Evolutionary conservation across 2,113 vertebrate species (phyloP), one percentile per base, ranked within the genome.

Genomic region (Sterna hirundo): DNA sequence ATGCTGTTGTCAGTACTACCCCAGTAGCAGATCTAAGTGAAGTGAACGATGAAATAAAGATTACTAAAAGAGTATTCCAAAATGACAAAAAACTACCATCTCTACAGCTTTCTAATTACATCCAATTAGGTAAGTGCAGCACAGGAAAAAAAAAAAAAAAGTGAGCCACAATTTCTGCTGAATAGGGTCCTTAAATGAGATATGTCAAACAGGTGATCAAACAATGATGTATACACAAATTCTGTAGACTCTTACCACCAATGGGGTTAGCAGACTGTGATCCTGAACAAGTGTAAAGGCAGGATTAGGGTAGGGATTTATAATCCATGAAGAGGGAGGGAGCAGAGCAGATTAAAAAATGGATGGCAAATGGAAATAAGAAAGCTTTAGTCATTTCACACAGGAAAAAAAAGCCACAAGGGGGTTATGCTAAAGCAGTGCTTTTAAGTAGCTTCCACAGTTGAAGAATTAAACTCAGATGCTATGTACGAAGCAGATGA

Each of bases 231-330:
- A 97, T 96, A 98, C 94, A 97, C 95, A 97, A 98, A 98, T 98
- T 98, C 96, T 77, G 97, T 97, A 98, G 98, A 98, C 98, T 99
- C 99, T 99, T 99, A 99, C 99, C 99, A 99, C 99, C 99, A 94
- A 99, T 98, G 97, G 99, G 98, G 98, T 98, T 99, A 99, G 99
- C 99, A 98, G 99, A 99, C 97, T 99, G 99, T 98, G 99, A 99
- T 99, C 99, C 99, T 99, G 99, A 99, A 98, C 98, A 98, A 99
- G 98, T 98, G 97, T 98, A 98, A 98, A 98, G 98, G 98, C 98
- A 98, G 98, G 98, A 98, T 98, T 98, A 98, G 97, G 98, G 97
- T 94, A 98, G 97, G 98, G 98, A 87, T 98, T 95, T 99, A 98
- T 98, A 98, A 98, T 99, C 98, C 99, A 98, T 96, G 98, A 98